These are phyloP conservation scores for Oscheius sp. DNA, from an alignment of 2,888 invertebrate species.

Conservation along the genomic window DNA sequence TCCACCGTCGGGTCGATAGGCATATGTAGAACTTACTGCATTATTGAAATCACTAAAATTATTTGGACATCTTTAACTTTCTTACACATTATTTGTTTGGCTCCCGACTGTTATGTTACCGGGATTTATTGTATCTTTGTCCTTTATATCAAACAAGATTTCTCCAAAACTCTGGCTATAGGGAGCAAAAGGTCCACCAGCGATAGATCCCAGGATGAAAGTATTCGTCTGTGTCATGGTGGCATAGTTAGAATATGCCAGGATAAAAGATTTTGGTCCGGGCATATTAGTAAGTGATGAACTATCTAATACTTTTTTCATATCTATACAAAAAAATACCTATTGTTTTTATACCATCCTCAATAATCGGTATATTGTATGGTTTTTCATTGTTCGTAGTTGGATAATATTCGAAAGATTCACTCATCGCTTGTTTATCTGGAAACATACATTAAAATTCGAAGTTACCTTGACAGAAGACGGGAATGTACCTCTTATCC, in stretches of 20 bases:
- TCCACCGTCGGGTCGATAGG: neutral
- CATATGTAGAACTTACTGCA: too few species aligned
- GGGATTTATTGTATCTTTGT: neutral
- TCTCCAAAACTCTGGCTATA: conserved; percentile 10
- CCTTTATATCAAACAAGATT: conserved; percentile 10
- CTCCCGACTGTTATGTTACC: neutral
- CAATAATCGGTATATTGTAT: too few species aligned
- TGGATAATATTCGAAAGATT: too few species aligned
- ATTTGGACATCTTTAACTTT: neutral
- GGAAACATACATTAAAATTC: too few species aligned
- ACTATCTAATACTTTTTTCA: too few species aligned
- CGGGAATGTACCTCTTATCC: too few species aligned
- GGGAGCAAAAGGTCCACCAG: neutral
- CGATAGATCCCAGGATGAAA: neutral
- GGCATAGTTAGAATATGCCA: conserved; percentile 1
- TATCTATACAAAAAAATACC: too few species aligned
- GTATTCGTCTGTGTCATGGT: neutral
- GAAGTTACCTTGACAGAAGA: too few species aligned
- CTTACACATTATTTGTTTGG: neutral
- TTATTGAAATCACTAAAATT: neutral
- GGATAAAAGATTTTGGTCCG: conserved; percentile 8
- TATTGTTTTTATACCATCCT: too few species aligned
- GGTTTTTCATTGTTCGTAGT: too few species aligned
- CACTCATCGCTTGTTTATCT: too few species aligned
- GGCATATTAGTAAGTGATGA: too few species aligned